Evolutionary conservation across 1,140 invertebrate species (phyloP), one percentile per base, ranked within the genome.

Genomic region (Hylaeus anthracinus): DNA sequence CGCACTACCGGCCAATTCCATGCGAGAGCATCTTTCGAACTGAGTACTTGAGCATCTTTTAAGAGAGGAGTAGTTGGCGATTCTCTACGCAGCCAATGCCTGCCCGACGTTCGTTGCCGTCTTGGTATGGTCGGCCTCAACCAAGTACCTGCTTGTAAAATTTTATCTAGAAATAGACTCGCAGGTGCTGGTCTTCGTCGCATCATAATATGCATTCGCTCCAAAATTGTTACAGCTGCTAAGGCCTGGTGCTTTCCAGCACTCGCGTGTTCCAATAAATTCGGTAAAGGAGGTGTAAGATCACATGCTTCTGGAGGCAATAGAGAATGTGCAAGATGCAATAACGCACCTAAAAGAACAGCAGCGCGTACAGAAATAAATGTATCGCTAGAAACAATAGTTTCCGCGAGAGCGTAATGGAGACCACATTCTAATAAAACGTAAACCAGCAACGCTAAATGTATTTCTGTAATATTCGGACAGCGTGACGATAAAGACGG

Each of bases 281-380:
- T 95, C 1, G 98, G 97, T 72, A 98, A 93, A 5, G 97, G 96
- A 6, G 98, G 97, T 56, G 96, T 96, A 48, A 97, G 94, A 89
- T 97, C 96, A 90, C 96, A 97, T 84, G 97, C 96, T 89, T 98
- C 97, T 10, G 96, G 94, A 51, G 98, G 98, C 81, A 99, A 92
- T 58, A 98, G 95, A 26, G 95, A 95, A 90, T 98, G 97, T 86
- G 97, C 96, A 86, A 99, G 94, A 92, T 98, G 97, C 72, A 99
- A 91, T 53, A 99, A 93, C 92, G 98, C 97, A 60, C 96, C 97
- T 65, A 99, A 94, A 26, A 99, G 92, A 72, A 99, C 96, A 1
- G 98, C 98, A 43, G 98, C 97, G 75, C 97, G 95, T 58, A 99
- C 96, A 58, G 97, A 98, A 81, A 99, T 96, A 89, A 97, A 96